Base-by-base conservation (phyloP, 2,888 invertebrate genomes). In the Temnothorax rugatulus region DNA sequence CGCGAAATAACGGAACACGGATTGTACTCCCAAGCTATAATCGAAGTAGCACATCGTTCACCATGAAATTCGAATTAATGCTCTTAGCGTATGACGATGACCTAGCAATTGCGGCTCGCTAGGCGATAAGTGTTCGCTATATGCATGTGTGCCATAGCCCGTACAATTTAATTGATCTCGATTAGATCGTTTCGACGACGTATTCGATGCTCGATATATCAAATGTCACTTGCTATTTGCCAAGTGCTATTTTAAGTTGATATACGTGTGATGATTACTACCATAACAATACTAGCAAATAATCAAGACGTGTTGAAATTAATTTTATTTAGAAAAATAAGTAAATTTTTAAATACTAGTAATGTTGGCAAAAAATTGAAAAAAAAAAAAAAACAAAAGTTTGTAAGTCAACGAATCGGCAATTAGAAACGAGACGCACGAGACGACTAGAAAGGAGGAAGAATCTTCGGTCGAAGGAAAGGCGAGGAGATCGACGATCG, bases 401-500 rank as follows among this genome's bases (percentile, higher is more conserved):
- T 38, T 15, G 38, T 13, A 73, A 71, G 8, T 71, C 18, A 18
- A 59, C n/a, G 50, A 41, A 21, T 52, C 38, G 13, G 11, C 38
- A 41, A 38, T 81, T 73, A 25, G 38, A 66, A 15, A n/a, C 18
- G 44, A 69, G 61, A 25, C 11, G 18, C 7, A n/a, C 8, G 44
- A 57, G 11, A 18, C 38, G 76, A 81, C 0, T 84, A 75, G 71
- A 79, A 61, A 82, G 8, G 13, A 61, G 52, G 50, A 34, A 47
- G 54, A 66, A 68, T 73, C 79, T 29, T 29, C 29, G 18, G 38
- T 63, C 61, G 50, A 71, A 38, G 34, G 9, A 9, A 21, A 68
- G n/a, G 38, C 61, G 47, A 34, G 44, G 52, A 74, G 77, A 84
- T 76, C 68, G 81, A 83, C 64, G 86, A 85, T 85, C 86, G 83